Evolutionary conservation across 2,797 vertebrate genomes (phyloP).

Genomic region (Myotis myotis): DNA sequence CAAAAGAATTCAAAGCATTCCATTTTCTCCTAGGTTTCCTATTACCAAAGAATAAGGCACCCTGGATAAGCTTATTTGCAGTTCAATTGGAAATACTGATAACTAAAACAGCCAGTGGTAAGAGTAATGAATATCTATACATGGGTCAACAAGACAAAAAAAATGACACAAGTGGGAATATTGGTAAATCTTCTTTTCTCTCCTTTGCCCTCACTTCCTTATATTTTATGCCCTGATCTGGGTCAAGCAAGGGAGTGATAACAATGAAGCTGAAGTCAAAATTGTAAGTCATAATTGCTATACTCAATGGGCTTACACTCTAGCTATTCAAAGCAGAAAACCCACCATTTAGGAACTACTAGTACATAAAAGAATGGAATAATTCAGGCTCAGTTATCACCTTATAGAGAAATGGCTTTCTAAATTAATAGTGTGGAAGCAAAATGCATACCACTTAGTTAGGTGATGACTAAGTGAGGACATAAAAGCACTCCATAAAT

Average conservation of each 20-base stretch:
- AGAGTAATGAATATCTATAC: neutral
- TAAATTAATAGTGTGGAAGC: conserved; percentile 57
- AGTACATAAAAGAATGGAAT: neutral
- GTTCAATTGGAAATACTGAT: conserved; percentile 27
- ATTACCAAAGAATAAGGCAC: conserved; percentile 5
- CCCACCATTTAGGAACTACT: neutral
- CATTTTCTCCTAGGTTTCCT: conserved; percentile 27
- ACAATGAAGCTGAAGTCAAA: neutral
- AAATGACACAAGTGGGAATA: neutral
- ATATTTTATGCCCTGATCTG: neutral
- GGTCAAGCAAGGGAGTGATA: neutral
- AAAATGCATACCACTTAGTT: conserved; percentile 43
- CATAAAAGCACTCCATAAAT: conserved; percentile 62
- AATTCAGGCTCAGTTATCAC: conserved; percentile 5
- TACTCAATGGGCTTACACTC: neutral
- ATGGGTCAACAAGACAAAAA: neutral
- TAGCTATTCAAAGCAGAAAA: conserved; percentile 29
- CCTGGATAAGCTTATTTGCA: conserved; percentile 1
- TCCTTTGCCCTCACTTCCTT: neutral
- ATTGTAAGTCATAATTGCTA: neutral
- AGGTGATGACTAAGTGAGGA: conserved; percentile 67
- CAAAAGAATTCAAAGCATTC: conserved; percentile 41
- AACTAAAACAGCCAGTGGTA: neutral
- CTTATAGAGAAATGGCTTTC: conserved; percentile 1
- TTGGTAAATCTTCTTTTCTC: neutral